These are phyloP conservation scores for Sialis fuliginosa DNA, from an alignment of 2,888 invertebrate genomes.

Conservation along the genomic window DNA sequence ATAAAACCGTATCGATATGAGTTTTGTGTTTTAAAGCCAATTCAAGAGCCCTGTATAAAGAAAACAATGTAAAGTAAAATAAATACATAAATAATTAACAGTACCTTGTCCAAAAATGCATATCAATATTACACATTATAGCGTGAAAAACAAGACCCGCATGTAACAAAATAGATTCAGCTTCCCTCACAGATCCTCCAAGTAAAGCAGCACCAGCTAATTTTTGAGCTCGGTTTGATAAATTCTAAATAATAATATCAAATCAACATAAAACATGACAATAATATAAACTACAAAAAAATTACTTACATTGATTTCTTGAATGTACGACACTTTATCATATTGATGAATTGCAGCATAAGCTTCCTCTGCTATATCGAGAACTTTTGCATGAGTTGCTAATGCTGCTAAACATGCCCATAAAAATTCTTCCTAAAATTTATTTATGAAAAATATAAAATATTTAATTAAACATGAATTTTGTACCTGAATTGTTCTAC, in stretches of 20 bases:
- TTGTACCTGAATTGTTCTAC: slow-evolving; percentile 27
- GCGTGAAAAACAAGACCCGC: slow-evolving; percentile 50
- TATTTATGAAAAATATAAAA: not conserved
- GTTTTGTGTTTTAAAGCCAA: slow-evolving; percentile 54
- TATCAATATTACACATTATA: slow-evolving; percentile 48
- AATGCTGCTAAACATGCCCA: slow-evolving; percentile 93
- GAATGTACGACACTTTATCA: slow-evolving; percentile 74
- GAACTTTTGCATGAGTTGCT: slow-evolving; percentile 69
- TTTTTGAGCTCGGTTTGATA: slow-evolving; percentile 34
- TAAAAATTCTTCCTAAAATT: slow-evolving; percentile 38
- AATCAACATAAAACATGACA: not conserved
- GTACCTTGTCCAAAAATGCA: slow-evolving; percentile 59
- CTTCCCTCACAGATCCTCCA: slow-evolving; percentile 47
- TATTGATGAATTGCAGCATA: slow-evolving; percentile 79
- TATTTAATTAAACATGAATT: not conserved
- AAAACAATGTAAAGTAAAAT: slow-evolving; percentile 1
- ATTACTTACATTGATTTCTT: slow-evolving; percentile 50
- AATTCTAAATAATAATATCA: slow-evolving; percentile 20
- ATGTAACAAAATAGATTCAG: slow-evolving; percentile 51
- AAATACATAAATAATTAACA: not conserved
- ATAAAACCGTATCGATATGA: slow-evolving; percentile 54
- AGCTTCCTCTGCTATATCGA: slow-evolving; percentile 85
- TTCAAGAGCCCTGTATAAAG: slow-evolving; percentile 44
- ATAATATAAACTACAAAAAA: slow-evolving; percentile 1
- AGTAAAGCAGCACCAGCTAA: slow-evolving; percentile 49